Evolutionary conservation across 1,140 invertebrate genomes (phyloP).

Genomic region (Papilio machaon): DNA sequence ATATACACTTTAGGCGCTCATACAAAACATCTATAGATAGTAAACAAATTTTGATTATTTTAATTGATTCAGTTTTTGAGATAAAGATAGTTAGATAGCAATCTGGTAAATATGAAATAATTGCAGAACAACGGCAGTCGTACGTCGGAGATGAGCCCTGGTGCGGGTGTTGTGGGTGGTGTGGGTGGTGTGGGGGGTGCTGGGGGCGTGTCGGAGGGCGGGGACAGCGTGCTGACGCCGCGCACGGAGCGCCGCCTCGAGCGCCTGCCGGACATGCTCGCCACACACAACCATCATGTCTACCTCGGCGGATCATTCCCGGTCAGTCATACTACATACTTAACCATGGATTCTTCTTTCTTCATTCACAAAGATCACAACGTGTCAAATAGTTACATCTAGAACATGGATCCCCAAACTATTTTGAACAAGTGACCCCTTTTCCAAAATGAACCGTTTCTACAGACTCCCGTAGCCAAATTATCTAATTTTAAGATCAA

Average conservation of each 20-base stretch:
- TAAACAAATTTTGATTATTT: no score
- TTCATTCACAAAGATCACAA: no score
- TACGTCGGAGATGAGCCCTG: constrained; percentile 31
- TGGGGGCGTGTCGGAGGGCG: constrained; percentile 48
- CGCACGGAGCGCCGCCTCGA: constrained; percentile 76
- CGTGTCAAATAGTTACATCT: no score
- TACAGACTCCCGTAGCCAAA: no score
- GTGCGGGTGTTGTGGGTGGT: constrained; percentile 41
- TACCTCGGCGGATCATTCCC: constrained; percentile 82
- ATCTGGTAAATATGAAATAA: not conserved
- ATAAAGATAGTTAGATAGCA: no score
- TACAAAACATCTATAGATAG: no score
- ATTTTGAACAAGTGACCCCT: no score
- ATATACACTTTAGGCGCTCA: no score
- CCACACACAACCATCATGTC: constrained; percentile 77
- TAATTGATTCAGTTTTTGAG: no score
- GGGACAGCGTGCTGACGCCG: constrained; percentile 74
- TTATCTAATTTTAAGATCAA: no score
- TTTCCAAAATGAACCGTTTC: no score
- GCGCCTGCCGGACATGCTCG: constrained; percentile 73
- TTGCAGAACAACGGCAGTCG: constrained; percentile 61
- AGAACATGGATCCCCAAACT: no score
- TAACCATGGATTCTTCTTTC: not conserved
- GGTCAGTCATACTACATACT: constrained; percentile 53
- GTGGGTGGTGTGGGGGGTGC: constrained; percentile 41